Conservation (phyloP, 1,140 invertebrate species). For the Drusus annulatus region DNA sequence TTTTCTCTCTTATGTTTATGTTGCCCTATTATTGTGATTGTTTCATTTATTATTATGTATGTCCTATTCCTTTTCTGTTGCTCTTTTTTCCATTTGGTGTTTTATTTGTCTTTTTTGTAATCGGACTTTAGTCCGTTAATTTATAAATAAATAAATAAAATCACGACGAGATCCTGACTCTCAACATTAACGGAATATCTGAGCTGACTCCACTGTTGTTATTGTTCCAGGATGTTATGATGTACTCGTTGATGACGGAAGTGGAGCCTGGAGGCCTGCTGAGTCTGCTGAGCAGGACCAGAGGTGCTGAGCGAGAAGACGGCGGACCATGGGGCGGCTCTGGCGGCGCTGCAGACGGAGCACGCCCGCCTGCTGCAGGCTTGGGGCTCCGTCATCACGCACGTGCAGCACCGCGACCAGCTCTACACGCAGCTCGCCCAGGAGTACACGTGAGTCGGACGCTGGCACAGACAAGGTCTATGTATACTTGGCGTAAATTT, state of each 20-base stretch:
- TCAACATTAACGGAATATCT: no score
- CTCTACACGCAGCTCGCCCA: conserved; percentile 73
- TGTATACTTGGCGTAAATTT: no score
- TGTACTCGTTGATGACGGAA: conserved; percentile 71
- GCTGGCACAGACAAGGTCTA: not conserved
- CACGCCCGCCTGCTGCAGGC: conserved; percentile 77
- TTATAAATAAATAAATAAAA: no score
- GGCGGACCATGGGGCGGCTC: conserved; percentile 77
- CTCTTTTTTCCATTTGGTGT: no score
- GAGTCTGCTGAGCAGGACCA: conserved; percentile 71
- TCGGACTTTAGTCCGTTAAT: no score
- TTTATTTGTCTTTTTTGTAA: no score
- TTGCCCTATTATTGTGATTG: no score
- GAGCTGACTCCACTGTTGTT: no score
- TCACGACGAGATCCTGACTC: no score
- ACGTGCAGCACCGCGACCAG: conserved; percentile 78
- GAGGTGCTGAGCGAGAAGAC: conserved; percentile 69
- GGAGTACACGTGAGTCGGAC: conserved; percentile 71
- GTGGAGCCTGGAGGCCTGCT: conserved; percentile 72
- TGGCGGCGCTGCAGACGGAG: conserved; percentile 80
- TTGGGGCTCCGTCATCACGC: conserved; percentile 81
- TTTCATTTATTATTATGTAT: no score
- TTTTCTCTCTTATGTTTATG: no score
- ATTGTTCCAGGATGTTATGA: conserved; percentile 67
- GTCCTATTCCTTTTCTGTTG: no score